Base-by-base conservation (phyloP, 2,888 invertebrate species). In the Pristionchus mayeri region DNA sequence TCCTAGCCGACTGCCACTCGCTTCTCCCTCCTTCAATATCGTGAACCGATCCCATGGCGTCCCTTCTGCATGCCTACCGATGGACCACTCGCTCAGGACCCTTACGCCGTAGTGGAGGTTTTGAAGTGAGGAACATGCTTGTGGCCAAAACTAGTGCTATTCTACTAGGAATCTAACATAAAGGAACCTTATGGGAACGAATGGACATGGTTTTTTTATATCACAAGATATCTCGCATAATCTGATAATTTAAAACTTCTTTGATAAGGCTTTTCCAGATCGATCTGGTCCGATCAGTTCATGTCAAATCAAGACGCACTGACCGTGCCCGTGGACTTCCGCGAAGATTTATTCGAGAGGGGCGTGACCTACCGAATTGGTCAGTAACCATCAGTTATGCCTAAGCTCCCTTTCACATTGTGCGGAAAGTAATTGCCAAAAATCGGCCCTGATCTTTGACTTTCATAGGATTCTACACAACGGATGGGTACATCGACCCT, bases 61-160 rank as follows among this genome's bases (percentile, higher is more conserved):
- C 86, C 87, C 2, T 16, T 87, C 11, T 37, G 82, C 30, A 83
- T 67, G 54, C 83, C 83, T 0, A 85, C 87, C 7, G 86, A 76
- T 21, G 87, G 87, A 18, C 87, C 87, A 0, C 84, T 87, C 82
- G 86, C 87, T 2, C 24, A 30, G n/a, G 71, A 79, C 44, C 83
- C 86, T 21, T 67, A 83, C 11, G 76, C 82, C 21, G 60, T 85
- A 34, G 83, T 84, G 27, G 34, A 84, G 21, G n/a, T 87, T 11
- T 30, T 86, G 30, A 48, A 50, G 76, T 78, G 27, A 21, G 24
- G n/a, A n/a, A n/a, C 18, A 2, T 27, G 57, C 3, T 34, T 60
- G 13, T 9, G 27, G 7, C 6, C 7, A 6, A 24, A 27, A 60
- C 24, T 3, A 60, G 11, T 18, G 34, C 11, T 16, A 11, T 54